These are phyloP conservation scores for Punctoribates punctum DNA, from an alignment of 2,888 invertebrate genomes.

Conservation along the genomic window DNA sequence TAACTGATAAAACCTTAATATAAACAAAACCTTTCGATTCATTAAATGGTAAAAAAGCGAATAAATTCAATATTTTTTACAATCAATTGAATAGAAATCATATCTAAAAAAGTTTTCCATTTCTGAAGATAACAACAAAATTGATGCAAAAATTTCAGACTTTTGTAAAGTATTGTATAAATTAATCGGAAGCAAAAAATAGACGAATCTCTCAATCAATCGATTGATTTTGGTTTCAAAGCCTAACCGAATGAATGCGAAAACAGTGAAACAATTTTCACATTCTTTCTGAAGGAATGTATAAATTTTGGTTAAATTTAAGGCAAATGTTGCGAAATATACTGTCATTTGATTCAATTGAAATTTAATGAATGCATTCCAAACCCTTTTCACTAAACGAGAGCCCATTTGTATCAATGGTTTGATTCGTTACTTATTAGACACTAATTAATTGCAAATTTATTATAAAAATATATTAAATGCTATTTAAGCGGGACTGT, in stretches of 20 bases:
- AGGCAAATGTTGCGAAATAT: constrained; percentile 10
- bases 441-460: constrained; percentile 27
- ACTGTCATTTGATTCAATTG: background rate
- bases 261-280: background rate
- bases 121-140: background rate
- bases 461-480: constrained; percentile 34
- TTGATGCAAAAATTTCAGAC: background rate
- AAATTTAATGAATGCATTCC: constrained; percentile 17
- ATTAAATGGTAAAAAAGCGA: background rate
- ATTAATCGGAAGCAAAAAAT: background rate
- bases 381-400: constrained; percentile 28
- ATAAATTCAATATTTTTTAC: background rate
- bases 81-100: constrained; percentile 11
- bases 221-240: background rate
- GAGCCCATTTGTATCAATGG: constrained; percentile 4
- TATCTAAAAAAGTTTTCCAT: constrained; percentile 2
- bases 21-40: constrained; percentile 30
- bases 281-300: constrained; percentile 25
- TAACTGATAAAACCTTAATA: constrained; percentile 22
- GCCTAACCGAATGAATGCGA: background rate
- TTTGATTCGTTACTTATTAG: background rate
- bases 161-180: background rate
- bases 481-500: constrained; percentile 46
- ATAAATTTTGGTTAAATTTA: background rate
- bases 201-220: background rate